These are phyloP conservation scores for Cerastis rubricosa DNA, from an alignment of 2,888 invertebrate genomes.

Conservation along the genomic window DNA sequence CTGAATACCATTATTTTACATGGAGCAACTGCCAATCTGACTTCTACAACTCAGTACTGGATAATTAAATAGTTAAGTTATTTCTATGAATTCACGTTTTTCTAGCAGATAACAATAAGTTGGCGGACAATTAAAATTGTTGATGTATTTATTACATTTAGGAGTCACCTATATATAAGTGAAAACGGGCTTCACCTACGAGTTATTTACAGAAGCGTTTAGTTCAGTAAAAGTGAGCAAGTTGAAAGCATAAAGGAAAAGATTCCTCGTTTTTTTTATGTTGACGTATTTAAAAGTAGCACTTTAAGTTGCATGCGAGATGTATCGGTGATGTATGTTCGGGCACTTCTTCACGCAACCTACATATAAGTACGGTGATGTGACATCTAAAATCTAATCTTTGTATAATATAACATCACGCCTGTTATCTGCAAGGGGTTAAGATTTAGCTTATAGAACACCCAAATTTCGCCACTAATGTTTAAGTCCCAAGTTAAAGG, in stretches of 20 bases:
- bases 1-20: no score
- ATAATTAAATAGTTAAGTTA: no score
- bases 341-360: not conserved
- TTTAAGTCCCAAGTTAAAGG: no score
- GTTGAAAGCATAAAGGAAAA: not conserved
- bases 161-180: not conserved
- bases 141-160: not conserved
- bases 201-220: not conserved
- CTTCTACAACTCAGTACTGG: no score
- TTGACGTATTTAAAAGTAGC: not conserved
- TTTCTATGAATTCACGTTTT: not conserved
- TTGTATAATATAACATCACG: not conserved
- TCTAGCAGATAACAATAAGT: not conserved
- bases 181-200: not conserved
- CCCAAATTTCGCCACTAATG: no score
- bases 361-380: not conserved
- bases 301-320: not conserved
- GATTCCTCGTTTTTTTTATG: not conserved
- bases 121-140: not conserved
- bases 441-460: no score
- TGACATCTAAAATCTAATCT: not conserved
- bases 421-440: no score
- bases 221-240: not conserved
- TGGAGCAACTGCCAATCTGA: no score
- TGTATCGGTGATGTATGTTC: not conserved